A percentile compares a stretch with the other conserved stretches of the same genome.
Evolutionary conservation across 2,888 invertebrate genomes (phyloP).

Genomic region (Chrysomela aeneicollis): DNA sequence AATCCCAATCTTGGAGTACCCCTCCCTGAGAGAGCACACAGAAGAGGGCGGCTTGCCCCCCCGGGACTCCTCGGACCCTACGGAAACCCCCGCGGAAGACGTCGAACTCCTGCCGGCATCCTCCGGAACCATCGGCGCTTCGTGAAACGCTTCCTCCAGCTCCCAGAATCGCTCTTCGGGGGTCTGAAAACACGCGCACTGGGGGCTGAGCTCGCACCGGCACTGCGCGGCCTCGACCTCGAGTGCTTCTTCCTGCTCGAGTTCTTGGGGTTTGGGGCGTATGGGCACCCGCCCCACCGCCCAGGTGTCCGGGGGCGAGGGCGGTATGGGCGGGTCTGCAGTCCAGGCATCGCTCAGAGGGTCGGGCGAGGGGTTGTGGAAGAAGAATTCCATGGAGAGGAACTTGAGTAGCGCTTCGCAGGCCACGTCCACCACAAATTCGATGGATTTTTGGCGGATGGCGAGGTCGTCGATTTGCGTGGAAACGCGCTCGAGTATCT

Average conservation of each 20-base stretch:
- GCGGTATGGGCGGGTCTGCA: slow-evolving; percentile 8
- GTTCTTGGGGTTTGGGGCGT: not conserved
- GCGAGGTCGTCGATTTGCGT: slow-evolving; percentile 19
- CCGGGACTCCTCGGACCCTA: not conserved
- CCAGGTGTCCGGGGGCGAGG: slow-evolving; percentile 20
- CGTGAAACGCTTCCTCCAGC: not conserved
- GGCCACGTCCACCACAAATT: slow-evolving; percentile 25
- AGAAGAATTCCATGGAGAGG: slow-evolving; percentile 24
- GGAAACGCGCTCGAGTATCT: slow-evolving; percentile 17
- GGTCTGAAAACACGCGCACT: slow-evolving; percentile 16
- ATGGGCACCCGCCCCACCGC: slow-evolving; percentile 21
- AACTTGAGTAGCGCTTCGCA: slow-evolving; percentile 25
- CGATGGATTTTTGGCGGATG: slow-evolving; percentile 6
- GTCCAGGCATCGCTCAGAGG: slow-evolving; percentile 12
- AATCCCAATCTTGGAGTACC: slow-evolving; percentile 11
- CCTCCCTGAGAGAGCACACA: slow-evolving; percentile 19
- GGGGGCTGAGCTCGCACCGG: slow-evolving; percentile 8
- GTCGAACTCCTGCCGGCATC: not conserved
- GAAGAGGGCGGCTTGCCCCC: not conserved
- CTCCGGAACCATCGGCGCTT: not conserved
- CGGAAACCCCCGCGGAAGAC: not conserved
- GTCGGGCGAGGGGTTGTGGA: slow-evolving; percentile 12
- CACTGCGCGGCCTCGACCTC: slow-evolving; percentile 8
- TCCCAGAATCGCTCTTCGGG: slow-evolving; percentile 12
- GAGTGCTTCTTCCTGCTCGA: not conserved